Evolutionary conservation across 2,113 vertebrate genomes (phyloP), one percentile per base, ranked within the genome.

Genomic region (Castor canadensis): DNA sequence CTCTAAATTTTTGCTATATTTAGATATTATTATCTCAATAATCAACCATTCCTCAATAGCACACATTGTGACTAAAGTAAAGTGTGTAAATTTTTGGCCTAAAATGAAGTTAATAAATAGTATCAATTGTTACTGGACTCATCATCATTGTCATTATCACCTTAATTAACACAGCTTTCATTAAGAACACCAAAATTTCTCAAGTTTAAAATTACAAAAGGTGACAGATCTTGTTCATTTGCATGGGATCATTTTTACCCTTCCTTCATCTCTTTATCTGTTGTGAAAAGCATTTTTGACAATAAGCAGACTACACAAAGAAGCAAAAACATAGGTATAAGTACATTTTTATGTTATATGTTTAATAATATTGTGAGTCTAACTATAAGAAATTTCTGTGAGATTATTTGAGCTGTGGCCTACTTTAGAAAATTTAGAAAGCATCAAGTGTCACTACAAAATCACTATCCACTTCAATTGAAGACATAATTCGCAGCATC

Each of bases 401-500:
- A 80, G 6, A 54, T 67, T 91, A 87, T 71, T 49, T 92, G 40
- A 84, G 12, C 60, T 73, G 72, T 35, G 32, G 7, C 4, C 12
- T 45, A 69, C 24, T 49, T 72, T 35, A 43, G 54, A 87, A 73
- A 72, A 71, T 82, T 80, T 71, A 84, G 7, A 28, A 84, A 73
- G 12, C 17, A 67, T 47, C n/a, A 64, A 79, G 20, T 67, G 19
- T 79, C 73, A 86, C 26, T 94, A 13, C 9, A 85, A 84, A 91
- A 69, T 90, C 22, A 89, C 38, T 62, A 13, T 86, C n/a, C 84
- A 89, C 60, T 93, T 86, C 56, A 85, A 32, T 82, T 90, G 28
- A 58, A 90, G 16, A 26, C 15, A 81, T 92, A 76, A 77, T 93
- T 72, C 32, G 72, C 5, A 66, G 6, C 6, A 81, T n/a, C 28